Evolutionary conservation across 2,797 vertebrate genomes (phyloP).

Genomic region (Anabacerthia variegaticeps): DNA sequence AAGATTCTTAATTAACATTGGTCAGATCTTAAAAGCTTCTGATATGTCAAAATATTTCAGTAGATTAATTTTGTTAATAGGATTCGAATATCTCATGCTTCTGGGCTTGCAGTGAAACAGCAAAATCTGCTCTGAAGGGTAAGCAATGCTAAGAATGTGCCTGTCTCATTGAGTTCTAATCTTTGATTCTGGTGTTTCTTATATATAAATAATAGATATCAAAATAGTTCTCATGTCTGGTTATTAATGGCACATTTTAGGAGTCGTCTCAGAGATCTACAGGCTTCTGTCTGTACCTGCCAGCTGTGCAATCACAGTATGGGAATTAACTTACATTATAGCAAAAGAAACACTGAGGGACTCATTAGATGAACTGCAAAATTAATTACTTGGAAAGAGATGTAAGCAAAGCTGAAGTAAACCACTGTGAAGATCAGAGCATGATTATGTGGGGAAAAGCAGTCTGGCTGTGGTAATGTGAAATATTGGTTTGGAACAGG

Average conservation of each 20-base stretch:
- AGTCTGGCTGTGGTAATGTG: background rate
- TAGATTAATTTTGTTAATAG: background rate
- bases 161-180: background rate
- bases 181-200: background rate
- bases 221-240: background rate
- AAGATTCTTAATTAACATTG: background rate
- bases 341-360: background rate
- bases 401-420: background rate
- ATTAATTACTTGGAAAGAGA: background rate
- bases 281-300: background rate
- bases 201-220: background rate
- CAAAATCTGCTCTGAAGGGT: background rate
- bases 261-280: background rate
- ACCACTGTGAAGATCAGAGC: background rate
- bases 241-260: background rate
- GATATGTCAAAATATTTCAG: background rate
- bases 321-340: background rate
- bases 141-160: background rate
- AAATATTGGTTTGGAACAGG: background rate
- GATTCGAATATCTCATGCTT: background rate
- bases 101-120: background rate
- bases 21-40: background rate
- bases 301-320: background rate
- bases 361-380: background rate
- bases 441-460: background rate